Evolutionary conservation across 1,140 invertebrate species (phyloP), one percentile per base, ranked within the genome.

Genomic region (Drosophila rhopaloa): DNA sequence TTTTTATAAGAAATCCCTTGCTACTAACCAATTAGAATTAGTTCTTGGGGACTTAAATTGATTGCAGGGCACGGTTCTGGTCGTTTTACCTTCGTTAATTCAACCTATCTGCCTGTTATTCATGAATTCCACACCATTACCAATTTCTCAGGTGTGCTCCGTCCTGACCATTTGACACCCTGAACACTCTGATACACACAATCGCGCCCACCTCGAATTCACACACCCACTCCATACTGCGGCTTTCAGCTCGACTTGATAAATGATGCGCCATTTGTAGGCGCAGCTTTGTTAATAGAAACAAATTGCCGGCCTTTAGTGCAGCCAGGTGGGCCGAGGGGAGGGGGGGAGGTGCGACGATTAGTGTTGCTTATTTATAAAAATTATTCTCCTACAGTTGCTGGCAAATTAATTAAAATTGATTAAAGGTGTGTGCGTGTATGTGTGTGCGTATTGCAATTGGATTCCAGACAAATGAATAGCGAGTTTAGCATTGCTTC

Each of bases 281-380:
- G 83, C 83, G 83, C 84, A 77, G 84, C 83, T 79, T 79, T 72
- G 84, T 88, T 89, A 88, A 88, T 88, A 88, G 84, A 88, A 88
- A 88, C 84, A 88, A 88, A 88, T 88, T 89, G 84, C 86, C 74
- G 76, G 71, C 43, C 67, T 80, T 54, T 75, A 59, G 54, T 67
- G 57, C 40, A 62, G 38, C 48, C 48, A 16, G 54, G 29, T 51
- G 53, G 38, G 38, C 14, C n/a, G 7, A 35, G 43, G 40, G 57
- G 47, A 44, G 40, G 4, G 54, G 16, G 11, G n/a, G 41, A 40
- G 55, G 54, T 74, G 57, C 53, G 80, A 72, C 84, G 82, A 88
- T 88, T 89, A 88, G 83, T 83, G 80, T 72, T 79, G 63, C 80
- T 68, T 88, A 88, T 88, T 89, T 88, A 89, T 79, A 88, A 88